These are phyloP conservation scores for Amblyteles armatorius DNA, from an alignment of 2,888 invertebrate species.

Conservation along the genomic window DNA sequence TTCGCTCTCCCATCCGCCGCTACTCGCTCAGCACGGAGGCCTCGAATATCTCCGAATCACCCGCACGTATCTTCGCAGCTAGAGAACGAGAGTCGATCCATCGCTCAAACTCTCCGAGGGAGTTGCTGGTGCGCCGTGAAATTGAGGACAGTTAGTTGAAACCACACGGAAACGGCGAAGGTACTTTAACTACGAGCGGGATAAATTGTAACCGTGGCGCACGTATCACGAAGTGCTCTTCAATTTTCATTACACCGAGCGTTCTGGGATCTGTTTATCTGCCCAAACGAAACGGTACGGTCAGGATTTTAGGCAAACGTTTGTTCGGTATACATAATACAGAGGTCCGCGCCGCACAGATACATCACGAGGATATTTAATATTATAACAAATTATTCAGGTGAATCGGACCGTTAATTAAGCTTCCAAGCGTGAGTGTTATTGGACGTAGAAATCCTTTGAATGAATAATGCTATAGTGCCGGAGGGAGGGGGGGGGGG, in stretches of 20 bases:
- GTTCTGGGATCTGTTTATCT: background rate
- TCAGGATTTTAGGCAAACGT: background rate
- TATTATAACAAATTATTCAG: constrained; percentile 56
- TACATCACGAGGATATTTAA: constrained; percentile 27
- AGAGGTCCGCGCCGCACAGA: constrained; percentile 33
- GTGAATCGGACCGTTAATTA: constrained; percentile 64
- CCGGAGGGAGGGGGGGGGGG: background rate
- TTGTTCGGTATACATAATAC: constrained; percentile 23
- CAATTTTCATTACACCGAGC: background rate
- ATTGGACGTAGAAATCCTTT: constrained; percentile 65
- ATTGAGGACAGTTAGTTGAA: too few species aligned
- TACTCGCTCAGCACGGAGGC: too few species aligned
- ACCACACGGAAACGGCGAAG: too few species aligned
- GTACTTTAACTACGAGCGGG: too few species aligned
- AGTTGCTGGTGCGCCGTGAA: too few species aligned
- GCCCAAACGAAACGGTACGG: background rate
- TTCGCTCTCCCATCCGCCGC: background rate
- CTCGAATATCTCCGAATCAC: background rate
- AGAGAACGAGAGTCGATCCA: too few species aligned
- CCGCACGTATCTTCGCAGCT: background rate
- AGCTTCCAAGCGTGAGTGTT: constrained; percentile 63
- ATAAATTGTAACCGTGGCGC: too few species aligned
- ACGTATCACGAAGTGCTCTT: too few species aligned
- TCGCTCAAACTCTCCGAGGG: too few species aligned
- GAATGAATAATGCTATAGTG: constrained; percentile 60